Percentiles rank a stretch among this genome's conserved stretches.
These are phyloP conservation scores for Cydia pomonella DNA, from an alignment of 1,140 invertebrate species.

Conservation along the genomic window DNA sequence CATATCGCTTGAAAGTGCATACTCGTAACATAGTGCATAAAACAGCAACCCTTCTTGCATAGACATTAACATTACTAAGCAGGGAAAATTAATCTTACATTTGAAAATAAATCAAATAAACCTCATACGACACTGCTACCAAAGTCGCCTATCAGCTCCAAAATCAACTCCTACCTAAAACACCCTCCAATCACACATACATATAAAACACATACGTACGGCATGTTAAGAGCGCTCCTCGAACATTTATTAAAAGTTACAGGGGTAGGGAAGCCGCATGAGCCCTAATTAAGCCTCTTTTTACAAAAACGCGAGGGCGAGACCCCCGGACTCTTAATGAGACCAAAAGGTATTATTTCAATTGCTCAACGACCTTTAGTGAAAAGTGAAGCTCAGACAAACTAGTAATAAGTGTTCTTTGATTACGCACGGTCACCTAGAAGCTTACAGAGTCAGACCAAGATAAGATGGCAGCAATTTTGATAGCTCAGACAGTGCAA, in stretches of 20 bases:
- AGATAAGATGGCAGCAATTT: too few species aligned
- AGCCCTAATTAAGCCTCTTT: conserved; percentile 79
- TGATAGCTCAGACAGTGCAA: too few species aligned
- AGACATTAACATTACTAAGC: too few species aligned
- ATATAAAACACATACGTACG: conserved; percentile 42
- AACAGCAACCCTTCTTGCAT: too few species aligned
- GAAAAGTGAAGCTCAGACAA: background rate
- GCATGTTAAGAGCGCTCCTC: conserved; percentile 62
- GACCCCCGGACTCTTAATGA: conserved; percentile 17
- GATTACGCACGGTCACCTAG: background rate
- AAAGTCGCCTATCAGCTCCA: background rate
- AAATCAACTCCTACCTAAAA: conserved; percentile 36
- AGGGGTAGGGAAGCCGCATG: conserved; percentile 76
- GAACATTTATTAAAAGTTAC: conserved; percentile 80
- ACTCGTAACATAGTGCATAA: too few species aligned
- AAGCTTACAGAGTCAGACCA: too few species aligned
- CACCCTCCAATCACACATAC: conserved; percentile 38
- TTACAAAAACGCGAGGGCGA: conserved; percentile 57
- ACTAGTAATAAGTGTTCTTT: background rate
- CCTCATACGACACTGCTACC: background rate
- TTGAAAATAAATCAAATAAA: background rate
- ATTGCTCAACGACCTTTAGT: background rate
- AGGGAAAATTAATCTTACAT: background rate
- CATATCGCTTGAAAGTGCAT: too few species aligned
- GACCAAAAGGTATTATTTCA: background rate